Evolutionary conservation across 2,797 vertebrate genomes (phyloP).

Genomic region (Acanthis flammea): DNA sequence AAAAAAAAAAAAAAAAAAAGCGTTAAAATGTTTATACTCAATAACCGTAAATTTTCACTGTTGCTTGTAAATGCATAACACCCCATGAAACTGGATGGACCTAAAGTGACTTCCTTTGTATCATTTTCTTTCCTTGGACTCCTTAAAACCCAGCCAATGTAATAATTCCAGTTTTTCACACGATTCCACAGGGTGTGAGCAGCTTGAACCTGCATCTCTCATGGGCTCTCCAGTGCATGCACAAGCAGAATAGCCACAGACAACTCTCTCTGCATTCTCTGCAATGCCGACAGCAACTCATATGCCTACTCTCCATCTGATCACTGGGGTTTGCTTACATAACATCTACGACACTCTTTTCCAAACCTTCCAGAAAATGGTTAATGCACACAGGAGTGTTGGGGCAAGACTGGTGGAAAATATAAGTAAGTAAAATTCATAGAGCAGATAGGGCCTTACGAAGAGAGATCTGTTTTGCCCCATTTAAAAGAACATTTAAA

Average conservation of each 20-base stretch:
- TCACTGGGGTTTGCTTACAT: not conserved
- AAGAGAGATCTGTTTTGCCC: not conserved
- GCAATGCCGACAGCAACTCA: not conserved
- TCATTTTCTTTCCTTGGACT: not conserved
- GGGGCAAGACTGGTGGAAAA: not conserved
- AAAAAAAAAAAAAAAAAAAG: not conserved
- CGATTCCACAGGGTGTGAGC: not conserved
- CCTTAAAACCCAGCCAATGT: not conserved
- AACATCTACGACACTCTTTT: not conserved
- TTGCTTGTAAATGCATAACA: not conserved
- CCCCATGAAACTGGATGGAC: not conserved
- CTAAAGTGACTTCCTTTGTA: not conserved
- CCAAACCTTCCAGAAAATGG: not conserved
- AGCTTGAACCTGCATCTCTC: not conserved
- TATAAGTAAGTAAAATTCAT: not conserved
- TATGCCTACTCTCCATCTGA: not conserved
- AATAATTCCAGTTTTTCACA: not conserved
- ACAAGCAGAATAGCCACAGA: not conserved
- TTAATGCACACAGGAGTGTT: not conserved
- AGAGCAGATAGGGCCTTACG: not conserved
- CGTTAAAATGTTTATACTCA: not conserved
- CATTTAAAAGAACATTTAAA: not conserved
- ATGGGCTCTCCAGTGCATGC: accelerated
- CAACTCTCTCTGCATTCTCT: not conserved
- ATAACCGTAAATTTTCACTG: not conserved